These are phyloP conservation scores for Argyresthia goedartella DNA, from an alignment of 2,888 invertebrate species.

Conservation along the genomic window DNA sequence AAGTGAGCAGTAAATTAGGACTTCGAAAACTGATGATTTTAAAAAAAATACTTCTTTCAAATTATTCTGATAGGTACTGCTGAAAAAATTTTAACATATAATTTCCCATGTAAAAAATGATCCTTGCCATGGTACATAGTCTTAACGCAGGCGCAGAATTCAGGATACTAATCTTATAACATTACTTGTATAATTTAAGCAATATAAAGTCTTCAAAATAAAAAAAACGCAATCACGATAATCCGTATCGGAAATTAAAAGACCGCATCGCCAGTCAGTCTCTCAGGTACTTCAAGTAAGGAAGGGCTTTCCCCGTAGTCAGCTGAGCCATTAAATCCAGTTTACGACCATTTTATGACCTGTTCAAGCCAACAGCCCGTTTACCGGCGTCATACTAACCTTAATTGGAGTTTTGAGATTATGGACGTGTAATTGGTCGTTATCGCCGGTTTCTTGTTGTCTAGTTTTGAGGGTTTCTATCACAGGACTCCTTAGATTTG, in stretches of 20 bases:
- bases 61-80: too few species aligned
- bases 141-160: too few species aligned
- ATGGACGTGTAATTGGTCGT: constrained; percentile 40
- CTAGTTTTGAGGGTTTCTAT: too few species aligned
- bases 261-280: background rate
- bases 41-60: too few species aligned
- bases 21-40: too few species aligned
- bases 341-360: constrained; percentile 36
- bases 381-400: constrained; percentile 41
- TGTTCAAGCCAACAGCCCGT: constrained; percentile 20
- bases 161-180: too few species aligned
- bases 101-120: too few species aligned
- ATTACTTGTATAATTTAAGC: too few species aligned
- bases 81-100: too few species aligned
- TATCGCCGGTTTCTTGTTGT: constrained; percentile 16
- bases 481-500: too few species aligned
- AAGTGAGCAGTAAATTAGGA: background rate
- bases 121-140: too few species aligned
- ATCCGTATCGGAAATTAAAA: background rate
- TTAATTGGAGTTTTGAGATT: constrained; percentile 65
- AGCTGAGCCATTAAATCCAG: constrained; percentile 49
- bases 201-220: background rate
- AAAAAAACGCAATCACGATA: background rate
- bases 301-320: constrained; percentile 17
- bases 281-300: too few species aligned